Evolutionary conservation across 2,113 vertebrate species (phyloP), one percentile per base, ranked within the genome.

Genomic region (Phrynosoma platyrhinos): DNA sequence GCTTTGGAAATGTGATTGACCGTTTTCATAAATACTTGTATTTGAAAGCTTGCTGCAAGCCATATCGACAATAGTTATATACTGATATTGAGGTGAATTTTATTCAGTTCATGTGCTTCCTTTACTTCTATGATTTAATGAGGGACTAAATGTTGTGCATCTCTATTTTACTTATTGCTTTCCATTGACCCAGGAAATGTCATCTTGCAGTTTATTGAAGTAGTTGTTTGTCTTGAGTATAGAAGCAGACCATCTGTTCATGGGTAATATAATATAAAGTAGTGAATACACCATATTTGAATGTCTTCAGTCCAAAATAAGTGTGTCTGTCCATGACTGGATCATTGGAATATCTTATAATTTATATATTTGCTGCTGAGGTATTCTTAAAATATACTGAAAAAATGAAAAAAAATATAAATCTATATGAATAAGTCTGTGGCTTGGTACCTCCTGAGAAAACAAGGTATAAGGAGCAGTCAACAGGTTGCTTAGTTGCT

Each of bases 71-170:
- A 91, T 82, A 58, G 72, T 0, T 84, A 1, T 90, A 83, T 91
- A 25, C 21, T 79, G n/a, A 21, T 85, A 7, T 58, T 6, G 14
- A 68, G 2, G 4, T 64, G 2, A 0, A 30, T 84, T 16, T 30
- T 55, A 1, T 4, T 7, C 2, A 0, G 1, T 0, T 0, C 9
- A 66, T 83, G 0, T 36, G 0, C 74, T 9, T 72, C 2, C 12
- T 79, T 68, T 55, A 71, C 32, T 75, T 72, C 25, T 84, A 25
- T 80, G 47, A 80, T 82, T 87, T 18, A 55, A 10, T 47, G 64
- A 66, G 80, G 2, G 79, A 72, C 1, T 75, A 40, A 82, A 83
- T 81, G n/a, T 58, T 69, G 14, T 74, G n/a, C 64, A 82, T 30
- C 53, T 77, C 21, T 66, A 36, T 0, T 40, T 85, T 14, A 87